Percentiles rank a stretch among this genome's conserved stretches.
Conservation (phyloP, 2,888 invertebrate species). For the Trichopoda pennipes region DNA sequence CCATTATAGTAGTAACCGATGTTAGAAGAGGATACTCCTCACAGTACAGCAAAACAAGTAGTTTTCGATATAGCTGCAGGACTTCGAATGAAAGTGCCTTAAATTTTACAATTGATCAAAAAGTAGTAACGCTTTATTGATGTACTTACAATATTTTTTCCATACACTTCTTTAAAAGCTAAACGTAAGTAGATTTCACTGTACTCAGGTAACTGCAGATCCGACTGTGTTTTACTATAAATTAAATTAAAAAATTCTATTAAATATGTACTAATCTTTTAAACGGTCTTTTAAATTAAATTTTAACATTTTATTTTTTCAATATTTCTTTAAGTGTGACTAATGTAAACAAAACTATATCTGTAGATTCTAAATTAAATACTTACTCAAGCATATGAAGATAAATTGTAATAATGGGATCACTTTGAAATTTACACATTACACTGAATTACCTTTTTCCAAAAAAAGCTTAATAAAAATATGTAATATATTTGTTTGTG, state of each 20-base stretch:
- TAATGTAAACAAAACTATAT: slow-evolving; percentile 4
- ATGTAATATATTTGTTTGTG: neutral
- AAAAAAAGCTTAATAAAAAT: neutral
- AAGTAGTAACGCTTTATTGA: no score
- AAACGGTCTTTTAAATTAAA: no score
- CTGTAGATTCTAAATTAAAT: neutral
- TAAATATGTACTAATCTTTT: no score
- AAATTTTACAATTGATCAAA: neutral
- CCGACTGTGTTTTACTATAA: slow-evolving; percentile 54
- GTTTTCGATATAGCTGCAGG: slow-evolving; percentile 60
- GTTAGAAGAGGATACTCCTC: slow-evolving; percentile 36
- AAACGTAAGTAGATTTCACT: slow-evolving; percentile 68
- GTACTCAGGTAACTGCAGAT: slow-evolving; percentile 44
- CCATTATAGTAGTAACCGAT: slow-evolving; percentile 60
- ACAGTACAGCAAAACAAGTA: slow-evolving; percentile 64
- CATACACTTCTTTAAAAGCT: slow-evolving; percentile 60
- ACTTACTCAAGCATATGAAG: slow-evolving; percentile 61
- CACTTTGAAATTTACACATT: slow-evolving; percentile 32
- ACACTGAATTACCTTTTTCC: neutral
- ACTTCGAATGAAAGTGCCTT: slow-evolving; percentile 10
- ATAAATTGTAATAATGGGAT: slow-evolving; percentile 65
- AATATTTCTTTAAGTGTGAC: neutral
- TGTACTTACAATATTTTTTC: slow-evolving; percentile 46
- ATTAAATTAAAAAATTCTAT: no score
- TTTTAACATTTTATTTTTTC: no score